Evolutionary conservation across 1,140 invertebrate species (phyloP).

Genomic region (Globodera rostochiensis): DNA sequence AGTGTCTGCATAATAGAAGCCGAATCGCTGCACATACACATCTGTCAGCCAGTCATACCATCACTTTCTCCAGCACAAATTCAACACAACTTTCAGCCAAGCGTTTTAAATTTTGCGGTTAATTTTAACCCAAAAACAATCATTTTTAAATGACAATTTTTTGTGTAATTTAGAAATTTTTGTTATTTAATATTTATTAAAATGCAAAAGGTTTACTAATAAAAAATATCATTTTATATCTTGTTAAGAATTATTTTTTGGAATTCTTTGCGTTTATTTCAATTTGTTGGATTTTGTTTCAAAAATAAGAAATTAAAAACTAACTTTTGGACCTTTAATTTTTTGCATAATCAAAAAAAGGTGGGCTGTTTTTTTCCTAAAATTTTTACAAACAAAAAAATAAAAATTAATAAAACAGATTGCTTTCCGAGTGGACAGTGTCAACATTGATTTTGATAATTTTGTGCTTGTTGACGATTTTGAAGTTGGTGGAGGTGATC

Average conservation of each 20-base stretch:
- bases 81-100: slow-evolving; percentile 47
- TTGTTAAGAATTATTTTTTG: not conserved
- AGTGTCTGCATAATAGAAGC: slow-evolving; percentile 56
- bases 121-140: not conserved
- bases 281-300: not conserved
- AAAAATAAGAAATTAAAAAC: not conserved
- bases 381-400: not conserved
- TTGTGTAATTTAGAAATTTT: too few relatives aligned
- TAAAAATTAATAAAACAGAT: slow-evolving; percentile 44
- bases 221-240: not conserved
- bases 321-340: not conserved
- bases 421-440: slow-evolving; percentile 48
- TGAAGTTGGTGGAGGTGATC: slow-evolving; percentile 56
- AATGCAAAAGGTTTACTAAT: too few relatives aligned
- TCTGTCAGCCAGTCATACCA: slow-evolving; percentile 56
- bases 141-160: too few relatives aligned
- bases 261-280: not conserved
- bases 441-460: slow-evolving; percentile 60
- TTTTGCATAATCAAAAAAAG: not conserved
- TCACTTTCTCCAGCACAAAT: slow-evolving; percentile 57
- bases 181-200: too few relatives aligned
- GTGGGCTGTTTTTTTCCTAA: not conserved
- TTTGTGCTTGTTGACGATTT: slow-evolving; percentile 64
- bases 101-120: slow-evolving; percentile 20
- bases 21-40: slow-evolving; percentile 46